Conservation (phyloP, 2,888 invertebrate genomes). For the Pogonocherus hispidulus region DNA sequence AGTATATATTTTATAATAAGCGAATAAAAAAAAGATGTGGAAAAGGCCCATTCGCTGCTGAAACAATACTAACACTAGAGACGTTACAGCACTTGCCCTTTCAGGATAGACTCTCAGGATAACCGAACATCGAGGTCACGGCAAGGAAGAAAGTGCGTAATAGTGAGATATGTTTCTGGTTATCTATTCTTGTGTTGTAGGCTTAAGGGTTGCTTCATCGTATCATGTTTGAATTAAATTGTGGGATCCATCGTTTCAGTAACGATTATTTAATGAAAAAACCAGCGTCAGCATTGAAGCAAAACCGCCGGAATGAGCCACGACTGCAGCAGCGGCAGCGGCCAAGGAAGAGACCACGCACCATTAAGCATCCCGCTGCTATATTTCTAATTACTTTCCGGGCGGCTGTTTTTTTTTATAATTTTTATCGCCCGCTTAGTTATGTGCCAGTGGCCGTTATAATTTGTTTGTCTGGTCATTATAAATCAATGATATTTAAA, state of each 20-base stretch:
- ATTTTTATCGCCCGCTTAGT: constrained; percentile 42
- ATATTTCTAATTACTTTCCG: constrained; percentile 53
- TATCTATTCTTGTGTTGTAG: too few species aligned
- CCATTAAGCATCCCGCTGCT: constrained; percentile 49
- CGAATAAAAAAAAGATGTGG: too few species aligned
- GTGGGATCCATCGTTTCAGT: background rate
- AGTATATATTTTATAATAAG: too few species aligned
- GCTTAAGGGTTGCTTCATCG: too few species aligned
- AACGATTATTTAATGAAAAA: background rate
- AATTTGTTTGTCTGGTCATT: constrained; percentile 11
- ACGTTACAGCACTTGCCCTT: too few species aligned
- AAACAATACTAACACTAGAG: too few species aligned
- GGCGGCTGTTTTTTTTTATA: constrained; percentile 38
- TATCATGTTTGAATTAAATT: background rate
- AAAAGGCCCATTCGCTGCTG: too few species aligned
- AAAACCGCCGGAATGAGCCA: constrained; percentile 1
- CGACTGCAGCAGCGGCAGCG: background rate
- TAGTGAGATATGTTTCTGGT: too few species aligned
- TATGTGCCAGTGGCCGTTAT: constrained; percentile 14
- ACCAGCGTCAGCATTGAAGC: background rate
- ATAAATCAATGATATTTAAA: constrained; percentile 13
- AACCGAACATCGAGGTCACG: too few species aligned
- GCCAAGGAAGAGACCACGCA: constrained; percentile 38
- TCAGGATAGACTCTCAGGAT: too few species aligned
- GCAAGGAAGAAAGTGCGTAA: too few species aligned